Percentiles rank a stretch among this genome's conserved stretches.
Evolutionary conservation across 2,888 invertebrate genomes (phyloP).

Genomic region (Euclidia mi): DNA sequence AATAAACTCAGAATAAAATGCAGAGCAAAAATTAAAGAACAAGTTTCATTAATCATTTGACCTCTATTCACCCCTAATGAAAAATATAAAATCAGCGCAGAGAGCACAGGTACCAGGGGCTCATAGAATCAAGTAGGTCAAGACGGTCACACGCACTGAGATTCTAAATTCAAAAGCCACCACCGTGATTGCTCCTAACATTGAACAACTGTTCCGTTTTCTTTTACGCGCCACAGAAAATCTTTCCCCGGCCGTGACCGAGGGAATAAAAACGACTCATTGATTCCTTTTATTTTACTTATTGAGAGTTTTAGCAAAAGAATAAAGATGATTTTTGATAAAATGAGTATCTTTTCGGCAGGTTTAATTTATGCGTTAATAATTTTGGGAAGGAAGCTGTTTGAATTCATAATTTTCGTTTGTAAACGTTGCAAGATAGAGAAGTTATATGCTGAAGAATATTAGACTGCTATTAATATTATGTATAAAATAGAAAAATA

Average conservation of each 20-base stretch:
- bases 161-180: constrained; percentile 51
- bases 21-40: no score
- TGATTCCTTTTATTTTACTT: neutral
- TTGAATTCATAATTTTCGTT: no score
- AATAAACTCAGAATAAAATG: no score
- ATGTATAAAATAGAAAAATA: no score
- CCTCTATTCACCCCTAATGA: constrained; percentile 17
- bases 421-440: no score
- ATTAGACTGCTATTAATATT: no score
- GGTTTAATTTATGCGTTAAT: no score
- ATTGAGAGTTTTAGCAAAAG: neutral
- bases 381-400: no score
- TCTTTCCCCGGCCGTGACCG: neutral
- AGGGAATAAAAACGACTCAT: neutral
- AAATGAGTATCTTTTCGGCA: no score
- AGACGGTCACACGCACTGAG: constrained; percentile 53
- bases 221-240: constrained; percentile 4
- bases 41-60: neutral
- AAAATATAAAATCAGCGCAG: constrained; percentile 39
- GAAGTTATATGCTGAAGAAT: no score
- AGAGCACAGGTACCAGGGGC: constrained; percentile 38
- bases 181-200: constrained; percentile 13
- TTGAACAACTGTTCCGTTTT: constrained; percentile 8
- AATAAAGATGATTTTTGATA: no score
- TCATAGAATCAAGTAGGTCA: constrained; percentile 59